Base-by-base conservation (phyloP, 1,140 invertebrate genomes). In the Drosophila leontia region DNA sequence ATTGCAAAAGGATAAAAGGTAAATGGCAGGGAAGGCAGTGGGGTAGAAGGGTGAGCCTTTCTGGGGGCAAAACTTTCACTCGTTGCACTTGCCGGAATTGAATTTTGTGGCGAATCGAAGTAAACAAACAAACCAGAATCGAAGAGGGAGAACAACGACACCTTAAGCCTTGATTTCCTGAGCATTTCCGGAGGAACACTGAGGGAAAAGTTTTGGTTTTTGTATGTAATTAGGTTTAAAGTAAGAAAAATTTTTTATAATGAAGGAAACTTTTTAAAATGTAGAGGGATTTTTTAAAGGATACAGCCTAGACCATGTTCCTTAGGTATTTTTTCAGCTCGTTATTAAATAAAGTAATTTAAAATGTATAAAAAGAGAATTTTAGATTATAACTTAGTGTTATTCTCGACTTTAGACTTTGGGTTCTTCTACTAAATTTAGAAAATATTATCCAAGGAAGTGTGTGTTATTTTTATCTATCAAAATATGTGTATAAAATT, bases 71-170 rank as follows among this genome's bases (percentile, higher is more conserved):
- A 15, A 42, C 65, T 51, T 44, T 51, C 41, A 34, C 57, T 41
- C 26, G 34, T 34, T 56, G 61, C 75, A 68, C 63, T 78, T 58
- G 57, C 57, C 58, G 13, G 63, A 78, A 78, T 78, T 78, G 75
- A 60, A 78, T 69, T 77, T 78, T 55, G 63, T 60, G 62, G 44
- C 56, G 19, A 69, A 59, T 56, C 48, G 56, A 56, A 48, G 32
- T 12, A 68, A 67, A 13, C 55, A 59, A 75, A 76, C 51, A 75
- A 58, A 48, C 39, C 62, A 58, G 41, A 39, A 39, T 76, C 45
- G 48, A 70, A 68, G 39, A 42, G 37, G 8, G 37, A 19, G 23
- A 9, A 47, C n/a, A 44, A 53, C 75, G 41, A 29, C 57, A 61
- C 48, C 75, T 78, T 15, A 45, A 62, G 75, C 74, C 39, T 56